These are phyloP conservation scores for Oncorhynchus mykiss DNA, from an alignment of 2,113 vertebrate species.

Conservation along the genomic window DNA sequence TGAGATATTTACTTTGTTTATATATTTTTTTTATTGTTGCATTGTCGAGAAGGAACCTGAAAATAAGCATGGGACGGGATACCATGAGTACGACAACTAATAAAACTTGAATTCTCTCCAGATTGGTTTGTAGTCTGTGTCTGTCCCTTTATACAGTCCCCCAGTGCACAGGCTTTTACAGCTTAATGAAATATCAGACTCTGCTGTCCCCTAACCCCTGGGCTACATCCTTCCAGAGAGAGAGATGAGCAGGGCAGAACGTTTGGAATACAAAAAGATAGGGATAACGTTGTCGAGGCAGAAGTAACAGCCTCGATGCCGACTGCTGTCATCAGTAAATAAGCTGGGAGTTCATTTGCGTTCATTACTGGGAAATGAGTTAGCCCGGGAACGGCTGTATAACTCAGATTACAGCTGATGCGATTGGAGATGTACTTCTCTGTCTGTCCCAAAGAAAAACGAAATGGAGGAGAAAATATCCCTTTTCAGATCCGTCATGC, in stretches of 20 bases:
- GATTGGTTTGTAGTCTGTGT: slow-evolving; percentile 48
- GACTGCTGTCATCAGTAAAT: slow-evolving; percentile 67
- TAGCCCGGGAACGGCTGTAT: slow-evolving; percentile 64
- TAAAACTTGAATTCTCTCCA: slow-evolving; percentile 1
- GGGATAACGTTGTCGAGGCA: slow-evolving; percentile 2
- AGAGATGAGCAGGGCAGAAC: too few relatives aligned
- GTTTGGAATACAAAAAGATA: too few relatives aligned
- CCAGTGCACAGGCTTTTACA: slow-evolving; percentile 45
- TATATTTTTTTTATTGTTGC: too few relatives aligned
- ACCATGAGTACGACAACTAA: too few relatives aligned
- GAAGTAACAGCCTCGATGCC: slow-evolving; percentile 46
- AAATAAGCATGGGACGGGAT: too few relatives aligned
- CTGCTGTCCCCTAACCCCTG: slow-evolving; percentile 42
- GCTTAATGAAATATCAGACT: slow-evolving; percentile 69
- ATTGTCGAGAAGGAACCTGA: too few relatives aligned
- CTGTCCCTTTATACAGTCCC: slow-evolving; percentile 41
- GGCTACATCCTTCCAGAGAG: slow-evolving; percentile 19
- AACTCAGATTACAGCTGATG: slow-evolving; percentile 59
- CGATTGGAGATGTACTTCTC: slow-evolving; percentile 59
- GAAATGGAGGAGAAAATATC: slow-evolving; percentile 60
- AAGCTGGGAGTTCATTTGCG: slow-evolving; percentile 73
- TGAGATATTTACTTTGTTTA: too few relatives aligned
- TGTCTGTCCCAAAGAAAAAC: slow-evolving; percentile 57
- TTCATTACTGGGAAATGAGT: slow-evolving; percentile 71
- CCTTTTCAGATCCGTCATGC: slow-evolving; percentile 37